Base-by-base conservation (phyloP, 2,113 vertebrate genomes). In the Promerops cafer region DNA sequence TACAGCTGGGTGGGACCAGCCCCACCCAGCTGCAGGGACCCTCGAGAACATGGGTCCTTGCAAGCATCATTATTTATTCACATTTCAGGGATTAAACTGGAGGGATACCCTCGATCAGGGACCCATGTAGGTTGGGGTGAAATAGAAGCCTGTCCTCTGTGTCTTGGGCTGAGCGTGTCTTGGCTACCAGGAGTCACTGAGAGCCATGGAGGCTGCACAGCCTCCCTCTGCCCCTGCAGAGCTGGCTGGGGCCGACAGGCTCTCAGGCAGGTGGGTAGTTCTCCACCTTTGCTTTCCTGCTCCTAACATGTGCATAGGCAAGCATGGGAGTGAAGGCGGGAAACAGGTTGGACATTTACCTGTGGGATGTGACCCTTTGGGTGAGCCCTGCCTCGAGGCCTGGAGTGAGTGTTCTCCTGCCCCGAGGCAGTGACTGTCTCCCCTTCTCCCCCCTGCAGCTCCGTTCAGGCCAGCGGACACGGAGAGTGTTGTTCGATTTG, bases 381-480 rank as follows among this genome's bases (percentile, higher is more conserved):
- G 42, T 23, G 57, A 80, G 7, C 27, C 14, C 45, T 50, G 27
- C 33, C 14, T 59, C 8, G 23, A 39, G 2, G 7, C 24, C 0
- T 5, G 82, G n/a, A 85, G 31, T 1, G 3, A 57, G 40, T 4
- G 0, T 4, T 79, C 42, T 85, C 57, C 49, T 57, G 50, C 50
- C 54, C 42, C 7, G 5, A 4, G 13, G 59, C 49, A 39, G 47
- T 95, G 54, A 93, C 63, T 8, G 2, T 79, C 59, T 95, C 69
- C 89, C 42, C 84, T 90, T 89, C 75, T 95, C 52, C 52, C 89
- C 39, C 10, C 40, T 53, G 44, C 96, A 99, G 99, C 99, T 95
- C 99, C 99, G 0, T 99, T 99, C 97, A 98, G 98, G 81, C 99
- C 99, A 11, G 96, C 95, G 3, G 99, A 99, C 95, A 99, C 99